These are phyloP conservation scores for Paradoxurus hermaphroditus DNA, from an alignment of 2,113 vertebrate species.

Conservation along the genomic window DNA sequence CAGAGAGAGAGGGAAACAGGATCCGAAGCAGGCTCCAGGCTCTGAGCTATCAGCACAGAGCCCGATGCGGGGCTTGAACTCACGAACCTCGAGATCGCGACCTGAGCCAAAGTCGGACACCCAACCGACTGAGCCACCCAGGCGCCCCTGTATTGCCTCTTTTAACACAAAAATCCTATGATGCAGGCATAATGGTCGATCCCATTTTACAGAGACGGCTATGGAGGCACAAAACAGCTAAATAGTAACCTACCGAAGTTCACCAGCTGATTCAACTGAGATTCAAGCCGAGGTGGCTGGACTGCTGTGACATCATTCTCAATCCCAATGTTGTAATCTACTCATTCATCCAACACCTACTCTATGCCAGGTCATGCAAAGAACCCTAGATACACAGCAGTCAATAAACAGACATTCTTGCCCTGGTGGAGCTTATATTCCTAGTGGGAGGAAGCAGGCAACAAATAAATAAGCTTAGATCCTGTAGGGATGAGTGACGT, in stretches of 20 bases:
- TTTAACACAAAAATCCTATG: not conserved
- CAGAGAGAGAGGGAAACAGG: too few species aligned
- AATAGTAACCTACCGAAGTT: not conserved
- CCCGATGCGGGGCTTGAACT: too few species aligned
- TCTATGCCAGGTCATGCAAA: not conserved
- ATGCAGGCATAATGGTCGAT: not conserved
- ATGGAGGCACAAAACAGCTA: not conserved
- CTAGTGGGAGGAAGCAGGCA: not conserved
- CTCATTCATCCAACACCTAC: not conserved
- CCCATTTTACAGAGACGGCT: not conserved
- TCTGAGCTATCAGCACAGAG: too few species aligned
- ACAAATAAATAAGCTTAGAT: not conserved
- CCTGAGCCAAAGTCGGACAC: too few species aligned
- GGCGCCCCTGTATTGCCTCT: accelerated
- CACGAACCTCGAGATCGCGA: too few species aligned
- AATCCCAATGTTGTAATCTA: not conserved
- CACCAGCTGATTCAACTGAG: not conserved
- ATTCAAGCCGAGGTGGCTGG: not conserved
- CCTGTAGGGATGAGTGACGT: not conserved
- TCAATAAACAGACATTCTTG: not conserved
- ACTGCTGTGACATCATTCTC: not conserved
- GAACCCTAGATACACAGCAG: not conserved
- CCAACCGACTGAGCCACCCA: too few species aligned
- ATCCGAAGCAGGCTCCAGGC: too few species aligned
- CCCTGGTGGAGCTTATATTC: not conserved